Evolutionary conservation across 1,140 invertebrate species (phyloP).

Genomic region (Adoxophyes honmai): DNA sequence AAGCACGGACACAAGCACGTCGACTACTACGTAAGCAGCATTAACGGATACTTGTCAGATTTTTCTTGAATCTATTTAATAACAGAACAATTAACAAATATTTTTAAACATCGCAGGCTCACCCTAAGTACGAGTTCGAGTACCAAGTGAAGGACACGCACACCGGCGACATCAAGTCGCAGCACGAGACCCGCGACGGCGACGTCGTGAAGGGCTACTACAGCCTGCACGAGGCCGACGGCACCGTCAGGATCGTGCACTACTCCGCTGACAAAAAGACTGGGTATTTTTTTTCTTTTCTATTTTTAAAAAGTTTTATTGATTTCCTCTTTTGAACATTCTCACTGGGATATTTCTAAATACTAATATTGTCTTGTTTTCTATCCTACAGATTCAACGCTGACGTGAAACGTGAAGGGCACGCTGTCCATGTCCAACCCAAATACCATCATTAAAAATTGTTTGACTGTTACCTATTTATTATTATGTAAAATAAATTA

Average conservation of each 20-base stretch:
- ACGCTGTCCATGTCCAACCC: constrained; percentile 47
- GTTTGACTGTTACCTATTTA: no score
- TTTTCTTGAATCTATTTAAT: no score
- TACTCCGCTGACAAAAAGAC: constrained; percentile 77
- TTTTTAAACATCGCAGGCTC: no score
- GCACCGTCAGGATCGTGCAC: constrained; percentile 61
- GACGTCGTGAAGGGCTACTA: constrained; percentile 47
- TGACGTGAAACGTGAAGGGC: constrained; percentile 67
- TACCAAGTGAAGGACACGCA: constrained; percentile 54
- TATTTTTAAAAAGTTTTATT: no score
- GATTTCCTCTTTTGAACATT: no score
- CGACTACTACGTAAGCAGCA: constrained; percentile 32
- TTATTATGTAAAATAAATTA: no score
- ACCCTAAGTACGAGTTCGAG: constrained; percentile 58
- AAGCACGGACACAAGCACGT: no score
- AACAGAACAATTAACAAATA: no score
- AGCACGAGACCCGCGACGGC: constrained; percentile 40
- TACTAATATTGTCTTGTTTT: no score
- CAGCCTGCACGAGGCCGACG: constrained; percentile 44
- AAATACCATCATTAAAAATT: constrained; percentile 18
- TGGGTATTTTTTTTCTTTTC: constrained; percentile 36
- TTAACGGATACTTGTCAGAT: constrained; percentile 37
- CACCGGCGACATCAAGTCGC: constrained; percentile 39
- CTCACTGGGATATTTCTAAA: no score
- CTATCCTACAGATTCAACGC: constrained; percentile 71